These are phyloP conservation scores for Anoplophora glabripennis DNA, from an alignment of 1,140 invertebrate species.

Conservation along the genomic window DNA sequence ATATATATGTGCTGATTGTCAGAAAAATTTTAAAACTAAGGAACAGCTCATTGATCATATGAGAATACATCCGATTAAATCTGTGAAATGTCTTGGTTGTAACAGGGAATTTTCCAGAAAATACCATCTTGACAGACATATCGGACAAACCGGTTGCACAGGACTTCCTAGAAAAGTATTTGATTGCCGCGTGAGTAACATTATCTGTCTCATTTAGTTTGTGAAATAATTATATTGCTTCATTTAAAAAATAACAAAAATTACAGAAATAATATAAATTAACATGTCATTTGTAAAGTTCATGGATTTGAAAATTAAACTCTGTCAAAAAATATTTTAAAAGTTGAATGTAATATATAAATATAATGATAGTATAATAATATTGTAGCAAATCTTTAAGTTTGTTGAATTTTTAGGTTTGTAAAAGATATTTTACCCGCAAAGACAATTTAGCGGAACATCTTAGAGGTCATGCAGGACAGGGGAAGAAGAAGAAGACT, in stretches of 20 bases:
- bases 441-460: constrained; percentile 76
- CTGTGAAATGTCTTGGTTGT: constrained; percentile 58
- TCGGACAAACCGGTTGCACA: constrained; percentile 70
- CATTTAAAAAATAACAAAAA: background rate
- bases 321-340: no score
- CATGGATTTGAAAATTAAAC: no score
- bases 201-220: constrained; percentile 4
- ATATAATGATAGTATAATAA: no score
- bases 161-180: constrained; percentile 57
- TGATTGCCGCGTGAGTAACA: constrained; percentile 57
- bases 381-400: no score
- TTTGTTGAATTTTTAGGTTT: constrained; percentile 55
- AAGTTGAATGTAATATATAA: no score
- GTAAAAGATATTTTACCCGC: constrained; percentile 68
- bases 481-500: constrained; percentile 62
- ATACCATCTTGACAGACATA: constrained; percentile 73
- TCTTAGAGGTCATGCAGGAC: constrained; percentile 68
- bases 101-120: constrained; percentile 69
- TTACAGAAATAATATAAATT: no score
- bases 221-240: background rate
- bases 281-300: no score
- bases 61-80: constrained; percentile 44
- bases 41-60: constrained; percentile 37
- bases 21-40: constrained; percentile 31
- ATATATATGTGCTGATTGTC: constrained; percentile 41